Evolutionary conservation across 2,113 vertebrate genomes (phyloP).

Genomic region (Rissa tridactyla): DNA sequence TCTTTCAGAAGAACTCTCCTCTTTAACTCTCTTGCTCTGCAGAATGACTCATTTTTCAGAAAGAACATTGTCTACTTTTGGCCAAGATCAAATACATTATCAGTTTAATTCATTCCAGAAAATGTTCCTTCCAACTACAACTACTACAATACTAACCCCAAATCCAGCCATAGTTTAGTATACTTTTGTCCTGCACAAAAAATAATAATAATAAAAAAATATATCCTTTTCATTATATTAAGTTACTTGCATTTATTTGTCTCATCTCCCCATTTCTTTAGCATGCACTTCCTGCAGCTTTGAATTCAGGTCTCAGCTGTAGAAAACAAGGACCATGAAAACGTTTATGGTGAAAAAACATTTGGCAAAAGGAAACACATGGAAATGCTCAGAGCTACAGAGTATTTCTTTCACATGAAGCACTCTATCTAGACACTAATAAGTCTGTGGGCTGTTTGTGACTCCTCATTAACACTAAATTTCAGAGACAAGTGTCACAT

Average conservation of each 20-base stretch:
- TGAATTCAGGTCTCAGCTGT: background rate
- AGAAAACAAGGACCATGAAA: background rate
- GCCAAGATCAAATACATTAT: background rate
- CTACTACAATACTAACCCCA: background rate
- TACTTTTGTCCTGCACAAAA: background rate
- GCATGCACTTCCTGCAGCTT: background rate
- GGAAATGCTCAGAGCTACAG: background rate
- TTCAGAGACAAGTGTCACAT: background rate
- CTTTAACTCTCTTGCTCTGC: background rate
- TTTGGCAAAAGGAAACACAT: background rate
- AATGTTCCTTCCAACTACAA: background rate
- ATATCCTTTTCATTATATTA: background rate
- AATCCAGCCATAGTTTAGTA: background rate
- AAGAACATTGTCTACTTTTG: constrained; percentile 25
- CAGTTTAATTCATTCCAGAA: constrained; percentile 5
- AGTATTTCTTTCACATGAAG: background rate
- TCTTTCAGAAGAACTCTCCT: background rate
- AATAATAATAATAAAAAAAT: background rate
- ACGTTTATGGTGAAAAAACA: background rate
- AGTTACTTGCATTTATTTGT: background rate
- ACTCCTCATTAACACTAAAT: background rate
- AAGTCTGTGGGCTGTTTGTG: background rate
- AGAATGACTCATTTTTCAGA: constrained; percentile 14
- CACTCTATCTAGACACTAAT: background rate
- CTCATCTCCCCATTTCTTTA: background rate